Evolutionary conservation across 2,888 invertebrate species (phyloP).

Genomic region (Pandemis corylana): DNA sequence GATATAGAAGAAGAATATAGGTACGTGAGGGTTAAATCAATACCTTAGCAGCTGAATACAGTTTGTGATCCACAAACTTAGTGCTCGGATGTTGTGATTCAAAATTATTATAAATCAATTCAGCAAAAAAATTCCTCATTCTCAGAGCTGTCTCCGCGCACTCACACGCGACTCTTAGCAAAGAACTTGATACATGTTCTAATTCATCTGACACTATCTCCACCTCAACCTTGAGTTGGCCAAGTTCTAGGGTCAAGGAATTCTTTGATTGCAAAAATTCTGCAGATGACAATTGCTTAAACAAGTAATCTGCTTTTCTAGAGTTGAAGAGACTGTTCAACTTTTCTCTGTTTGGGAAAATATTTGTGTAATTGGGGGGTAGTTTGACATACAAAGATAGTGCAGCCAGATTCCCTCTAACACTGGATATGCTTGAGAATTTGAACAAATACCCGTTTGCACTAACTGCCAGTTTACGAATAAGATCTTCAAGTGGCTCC

Average conservation of each 20-base stretch:
- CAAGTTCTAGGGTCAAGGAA: conserved; percentile 55
- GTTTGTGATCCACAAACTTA: conserved; percentile 57
- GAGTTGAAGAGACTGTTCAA: conserved; percentile 49
- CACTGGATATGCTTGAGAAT: conserved; percentile 50
- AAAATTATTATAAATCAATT: conserved; percentile 58
- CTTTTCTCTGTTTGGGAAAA: conserved; percentile 52
- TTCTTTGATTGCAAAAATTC: conserved; percentile 63
- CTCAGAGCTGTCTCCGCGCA: conserved; percentile 57
- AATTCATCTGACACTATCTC: conserved; percentile 61
- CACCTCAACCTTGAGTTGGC: conserved; percentile 55
- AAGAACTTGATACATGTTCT: conserved; percentile 51
- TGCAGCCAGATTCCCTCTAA: conserved; percentile 39
- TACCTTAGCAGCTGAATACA: conserved; percentile 68
- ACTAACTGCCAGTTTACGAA: conserved; percentile 51
- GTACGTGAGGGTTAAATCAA: not conserved
- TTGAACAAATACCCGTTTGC: conserved; percentile 58
- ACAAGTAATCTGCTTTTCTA: conserved; percentile 53
- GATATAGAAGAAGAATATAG: too few relatives aligned
- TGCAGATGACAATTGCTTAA: conserved; percentile 55
- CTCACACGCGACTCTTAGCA: conserved; percentile 58
- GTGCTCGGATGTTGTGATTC: conserved; percentile 45
- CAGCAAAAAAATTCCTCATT: conserved; percentile 66
- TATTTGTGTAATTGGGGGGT: conserved; percentile 57
- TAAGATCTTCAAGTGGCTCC: conserved; percentile 53
- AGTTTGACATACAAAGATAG: conserved; percentile 64